Base-by-base conservation (phyloP, 1,140 invertebrate species). In the Monomorium pharaonis region DNA sequence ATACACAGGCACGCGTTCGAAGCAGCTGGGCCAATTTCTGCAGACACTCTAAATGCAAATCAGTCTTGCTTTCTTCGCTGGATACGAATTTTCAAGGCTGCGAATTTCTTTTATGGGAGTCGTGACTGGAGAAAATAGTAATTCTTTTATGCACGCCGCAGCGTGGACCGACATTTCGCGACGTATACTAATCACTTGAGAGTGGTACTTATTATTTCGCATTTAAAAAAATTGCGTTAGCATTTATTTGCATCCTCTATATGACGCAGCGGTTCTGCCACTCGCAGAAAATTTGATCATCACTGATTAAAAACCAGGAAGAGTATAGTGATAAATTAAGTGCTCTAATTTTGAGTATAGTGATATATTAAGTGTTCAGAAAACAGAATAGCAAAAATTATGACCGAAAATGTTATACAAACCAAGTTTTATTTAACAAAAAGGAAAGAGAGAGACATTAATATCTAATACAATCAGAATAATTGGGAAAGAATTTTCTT, bases 11-110 rank as follows among this genome's bases (percentile, higher is more conserved):
- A n/a, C 42, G 16, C 18, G 1, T 60, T 24, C 14, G 21, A 67
- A 76, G 16, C 21, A 76, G 24, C 18, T 47, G 37, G 27, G 18
- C 56, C 42, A n/a, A 77, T 62, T 63, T 77, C 7, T 7, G 6
- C 27, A 37, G n/a, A 37, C 30, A 67, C 42, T 78, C 44, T 78
- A 78, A 78, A 80, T 80, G 76, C 44, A 80, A 80, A 80, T 80
- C 62, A 51, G 62, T 67, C 21, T 51, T 51, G 30, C 51, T 80
- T 54, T 63, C 9, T 69, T 69, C 9, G 27, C 12, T 33, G 21
- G 30, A 54, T 67, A 60, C 33, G 5, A 10, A 44, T 76, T 16
- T 76, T 27, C 54, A 37, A 24, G 14, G 12, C 9, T 33, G 5
- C n/a, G 44, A 78, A 69, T 14, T 67, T 24, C 30, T 67, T 37